phyloP scores from a whole-genome alignment of 37 sponge, comb jelly and placozoan species.

The Cladorhizidae sp. region DNA sequence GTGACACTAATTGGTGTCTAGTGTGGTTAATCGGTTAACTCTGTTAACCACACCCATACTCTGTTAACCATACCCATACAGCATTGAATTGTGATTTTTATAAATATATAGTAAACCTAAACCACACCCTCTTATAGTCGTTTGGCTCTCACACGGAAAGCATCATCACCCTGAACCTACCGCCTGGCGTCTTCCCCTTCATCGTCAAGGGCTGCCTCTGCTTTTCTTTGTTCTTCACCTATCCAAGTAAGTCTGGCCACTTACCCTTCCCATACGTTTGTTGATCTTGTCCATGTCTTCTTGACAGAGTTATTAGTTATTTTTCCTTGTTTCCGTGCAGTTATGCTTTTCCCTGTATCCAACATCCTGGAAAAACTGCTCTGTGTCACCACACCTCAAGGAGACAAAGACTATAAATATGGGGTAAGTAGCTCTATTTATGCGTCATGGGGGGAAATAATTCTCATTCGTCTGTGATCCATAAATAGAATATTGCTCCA shows the following conservation, averaged over 20 bases:
- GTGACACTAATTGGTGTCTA: too few relatives aligned
- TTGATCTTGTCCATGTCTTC: not conserved
- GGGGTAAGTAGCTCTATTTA: too few relatives aligned
- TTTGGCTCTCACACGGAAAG: slow-evolving; percentile 82
- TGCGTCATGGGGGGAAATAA: too few relatives aligned
- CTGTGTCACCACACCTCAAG: not conserved
- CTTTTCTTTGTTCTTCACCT: slow-evolving; percentile 94
- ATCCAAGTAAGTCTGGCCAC: slow-evolving; percentile 64
- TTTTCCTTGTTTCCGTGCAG: slow-evolving; percentile 36
- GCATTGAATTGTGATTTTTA: too few relatives aligned
- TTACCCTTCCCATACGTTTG: not conserved
- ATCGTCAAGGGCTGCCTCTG: slow-evolving; percentile 90
- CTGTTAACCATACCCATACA: too few relatives aligned
- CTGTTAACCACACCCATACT: too few relatives aligned
- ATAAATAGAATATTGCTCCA: too few relatives aligned
- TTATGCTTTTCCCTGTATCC: slow-evolving; percentile 97
- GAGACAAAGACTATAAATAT: slow-evolving; percentile 5
- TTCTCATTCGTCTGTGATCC: too few relatives aligned
- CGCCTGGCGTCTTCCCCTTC: slow-evolving; percentile 70
- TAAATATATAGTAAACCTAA: too few relatives aligned
- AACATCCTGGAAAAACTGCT: slow-evolving; percentile 76
- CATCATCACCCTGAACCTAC: slow-evolving; percentile 91
- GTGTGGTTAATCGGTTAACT: too few relatives aligned
- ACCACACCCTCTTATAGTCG: slow-evolving; percentile 52
- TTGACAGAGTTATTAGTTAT: not conserved